Conservation (phyloP, 2,888 invertebrate species). For the Drosophila pseudotakahashii region DNA sequence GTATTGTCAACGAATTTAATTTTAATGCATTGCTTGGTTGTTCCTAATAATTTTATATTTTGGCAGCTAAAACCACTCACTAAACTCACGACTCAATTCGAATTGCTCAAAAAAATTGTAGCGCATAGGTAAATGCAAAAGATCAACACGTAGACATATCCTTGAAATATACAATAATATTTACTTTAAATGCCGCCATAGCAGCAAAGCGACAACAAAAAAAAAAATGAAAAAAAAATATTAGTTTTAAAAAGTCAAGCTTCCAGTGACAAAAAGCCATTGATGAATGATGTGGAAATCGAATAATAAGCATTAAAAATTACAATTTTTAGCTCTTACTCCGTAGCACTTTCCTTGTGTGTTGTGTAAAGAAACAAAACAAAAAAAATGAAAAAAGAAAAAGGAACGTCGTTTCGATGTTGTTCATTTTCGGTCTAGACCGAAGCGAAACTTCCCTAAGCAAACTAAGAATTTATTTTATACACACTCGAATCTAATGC, state of each 20-base stretch:
- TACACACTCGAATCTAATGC: slow-evolving; percentile 50
- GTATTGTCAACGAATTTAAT: slow-evolving; percentile 62
- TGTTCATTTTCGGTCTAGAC: slow-evolving; percentile 65
- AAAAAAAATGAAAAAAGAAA: slow-evolving; percentile 8
- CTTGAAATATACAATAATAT: slow-evolving; percentile 80
- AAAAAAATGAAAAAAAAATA: slow-evolving; percentile 41
- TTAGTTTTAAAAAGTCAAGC: slow-evolving; percentile 75
- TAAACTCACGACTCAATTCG: slow-evolving; percentile 51
- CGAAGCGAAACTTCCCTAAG: slow-evolving; percentile 64
- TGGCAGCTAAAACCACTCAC: slow-evolving; percentile 64
- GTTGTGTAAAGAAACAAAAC: slow-evolving; percentile 63
- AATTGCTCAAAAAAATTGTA: slow-evolving; percentile 72
- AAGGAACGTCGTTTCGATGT: slow-evolving; percentile 68
- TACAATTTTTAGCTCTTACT: slow-evolving; percentile 74
- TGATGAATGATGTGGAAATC: slow-evolving; percentile 58
- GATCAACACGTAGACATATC: slow-evolving; percentile 83
- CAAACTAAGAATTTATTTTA: slow-evolving; percentile 75
- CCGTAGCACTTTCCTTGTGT: slow-evolving; percentile 77
- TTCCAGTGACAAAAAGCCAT: slow-evolving; percentile 75
- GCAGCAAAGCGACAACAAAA: slow-evolving; percentile 55
- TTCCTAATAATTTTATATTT: slow-evolving; percentile 64
- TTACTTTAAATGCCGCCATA: slow-evolving; percentile 77
- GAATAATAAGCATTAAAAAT: slow-evolving; percentile 70
- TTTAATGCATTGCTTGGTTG: slow-evolving; percentile 60
- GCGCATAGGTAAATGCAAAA: slow-evolving; percentile 72